A percentile compares a stretch with the other conserved stretches of the same genome.
These are phyloP conservation scores for Neotoxoptera formosana DNA, from an alignment of 1,140 invertebrate species.

Conservation along the genomic window DNA sequence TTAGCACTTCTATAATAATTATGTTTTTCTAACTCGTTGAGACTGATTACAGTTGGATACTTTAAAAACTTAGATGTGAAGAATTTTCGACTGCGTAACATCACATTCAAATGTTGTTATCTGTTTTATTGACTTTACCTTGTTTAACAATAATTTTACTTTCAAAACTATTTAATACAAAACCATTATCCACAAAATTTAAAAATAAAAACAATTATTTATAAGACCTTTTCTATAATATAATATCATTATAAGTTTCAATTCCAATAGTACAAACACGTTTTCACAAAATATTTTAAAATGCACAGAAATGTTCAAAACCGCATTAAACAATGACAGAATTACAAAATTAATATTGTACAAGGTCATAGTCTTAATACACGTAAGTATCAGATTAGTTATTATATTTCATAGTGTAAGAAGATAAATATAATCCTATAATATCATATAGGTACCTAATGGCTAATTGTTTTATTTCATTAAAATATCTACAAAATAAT, in stretches of 20 bases:
- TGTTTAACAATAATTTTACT: too few relatives aligned
- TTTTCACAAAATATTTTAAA: background rate
- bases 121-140: background rate
- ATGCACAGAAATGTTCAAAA: background rate
- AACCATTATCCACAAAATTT: background rate
- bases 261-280: background rate
- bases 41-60: background rate
- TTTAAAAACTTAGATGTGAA: background rate
- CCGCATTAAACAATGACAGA: background rate
- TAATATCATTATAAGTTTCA: background rate
- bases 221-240: background rate
- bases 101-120: background rate
- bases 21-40: background rate
- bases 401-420: too few relatives aligned
- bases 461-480: background rate
- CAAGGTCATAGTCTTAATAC: background rate
- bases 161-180: background rate
- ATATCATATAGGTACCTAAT: too few relatives aligned
- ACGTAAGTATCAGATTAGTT: background rate
- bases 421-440: too few relatives aligned
- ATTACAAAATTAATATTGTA: too few relatives aligned
- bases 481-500: too few relatives aligned
- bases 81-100: background rate
- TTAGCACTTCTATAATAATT: too few relatives aligned
- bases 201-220: background rate